Evolutionary conservation across 2,797 vertebrate genomes (phyloP), one percentile per base, ranked within the genome.

Genomic region (Erpetoichthys calabaricus): DNA sequence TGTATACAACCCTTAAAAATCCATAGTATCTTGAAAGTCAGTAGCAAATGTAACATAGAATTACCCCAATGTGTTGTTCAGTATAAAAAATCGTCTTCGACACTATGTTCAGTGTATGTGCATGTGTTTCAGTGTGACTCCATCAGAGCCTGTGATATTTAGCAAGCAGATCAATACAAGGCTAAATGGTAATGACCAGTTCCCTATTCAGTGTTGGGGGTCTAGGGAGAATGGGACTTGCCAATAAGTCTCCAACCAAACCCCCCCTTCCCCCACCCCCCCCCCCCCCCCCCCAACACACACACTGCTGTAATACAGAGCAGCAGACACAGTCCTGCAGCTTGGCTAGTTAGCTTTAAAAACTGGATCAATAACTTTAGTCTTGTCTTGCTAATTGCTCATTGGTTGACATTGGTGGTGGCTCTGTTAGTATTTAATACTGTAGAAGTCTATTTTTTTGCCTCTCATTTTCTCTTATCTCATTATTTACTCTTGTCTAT

Each of bases 321-420:
- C 59, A 61, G 68, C 66, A 62, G 63, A 67, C 70, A 74, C 75
- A 75, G 68, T 80, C 70, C 76, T 80, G 76, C 75, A 60, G 76
- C 78, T 66, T 69, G 70, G 57, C 80, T 78, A 71, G 68, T 80
- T 82, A 80, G 83, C 82, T 78, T 74, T 63, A 65, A 70, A 76
- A 72, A 83, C 69, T 62, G 53, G 79, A 89, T 91, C 82, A 67
- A 83, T 86, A 86, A 78, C 75, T 80, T 79, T 65, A 80, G 75
- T 80, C 81, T 84, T 85, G 81, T 86, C 82, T 83, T 75, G 75
- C 81, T 89, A 89, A 89, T 90, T 89, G 83, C 82, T 88, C 78
- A 82, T 86, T 86, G 86, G 81, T 72, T 83, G 80, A 83, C 80
- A 85, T 75, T 84, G 76, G 67, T 67, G 68, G 75, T 68, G 68